Evolutionary conservation across 2,113 vertebrate species (phyloP), one percentile per base, ranked within the genome.

Genomic region (Cyprinodon brontotheroides): DNA sequence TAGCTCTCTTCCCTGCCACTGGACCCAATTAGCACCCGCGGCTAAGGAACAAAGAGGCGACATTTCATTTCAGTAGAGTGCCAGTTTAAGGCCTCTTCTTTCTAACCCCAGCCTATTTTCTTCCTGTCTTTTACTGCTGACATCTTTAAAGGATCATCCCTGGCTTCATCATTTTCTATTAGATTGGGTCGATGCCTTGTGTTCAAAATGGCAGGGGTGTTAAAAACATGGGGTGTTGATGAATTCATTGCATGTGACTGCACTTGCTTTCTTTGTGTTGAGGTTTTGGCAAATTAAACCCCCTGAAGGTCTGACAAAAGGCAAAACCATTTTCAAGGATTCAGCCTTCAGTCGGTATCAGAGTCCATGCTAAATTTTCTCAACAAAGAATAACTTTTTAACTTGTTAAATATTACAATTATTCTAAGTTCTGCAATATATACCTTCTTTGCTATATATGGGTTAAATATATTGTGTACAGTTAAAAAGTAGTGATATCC

Each of bases 181-280:
- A 84, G 85, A 86, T 81, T 80, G 87, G 89, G 80, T 93, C 91
- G 88, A 90, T 92, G 83, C 81, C 88, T 90, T 89, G 87, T 90
- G 91, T 87, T 90, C 61, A 1, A 79, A 85, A 79, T 82, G 87
- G 86, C 81, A 72, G 89, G 87, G 88, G 85, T 86, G 88, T 87
- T 91, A 72, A 87, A 88, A 91, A 90, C 88, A 89, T 90, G 92
- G 88, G 90, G 89, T 29, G 91, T 92, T 93, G 91, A 93, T 93
- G 89, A 92, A 93, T 93, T 93, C 91, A 93, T 93, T 91, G 89
- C 89, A 89, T 93, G 89, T 89, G 89, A 89, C 86, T 89, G 85
- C 70, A 89, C 81, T 87, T 73, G 83, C 79, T 78, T 84, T 89
- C 87, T 90, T 92, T 92, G 87, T 92, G 78, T 50, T 67, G 10